Evolutionary conservation across 2,797 vertebrate genomes (phyloP).

Genomic region (Rhynchotus rufescens): DNA sequence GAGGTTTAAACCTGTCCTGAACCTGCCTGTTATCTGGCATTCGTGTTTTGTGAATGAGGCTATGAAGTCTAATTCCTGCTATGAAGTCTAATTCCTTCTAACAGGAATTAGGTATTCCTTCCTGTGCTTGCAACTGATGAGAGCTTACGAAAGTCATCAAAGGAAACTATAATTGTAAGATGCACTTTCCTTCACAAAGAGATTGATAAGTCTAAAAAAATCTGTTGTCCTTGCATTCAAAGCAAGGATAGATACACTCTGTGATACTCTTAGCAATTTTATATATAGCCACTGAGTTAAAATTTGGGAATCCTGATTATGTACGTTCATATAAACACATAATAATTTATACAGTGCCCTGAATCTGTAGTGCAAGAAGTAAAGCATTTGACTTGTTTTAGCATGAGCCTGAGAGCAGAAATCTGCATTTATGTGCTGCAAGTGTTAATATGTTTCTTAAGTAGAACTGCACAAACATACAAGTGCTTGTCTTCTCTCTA

Average conservation of each 20-base stretch:
- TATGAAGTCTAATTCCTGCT: background rate
- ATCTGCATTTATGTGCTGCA: background rate
- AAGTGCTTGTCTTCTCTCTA: background rate
- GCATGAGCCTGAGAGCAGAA: background rate
- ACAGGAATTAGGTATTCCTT: no score
- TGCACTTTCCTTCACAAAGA: background rate
- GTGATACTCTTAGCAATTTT: background rate
- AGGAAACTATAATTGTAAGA: background rate
- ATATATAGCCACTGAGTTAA: rapidly evolving
- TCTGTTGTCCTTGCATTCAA: background rate
- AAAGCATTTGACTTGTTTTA: background rate
- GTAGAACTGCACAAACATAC: background rate
- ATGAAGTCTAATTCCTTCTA: background rate
- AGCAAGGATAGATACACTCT: background rate
- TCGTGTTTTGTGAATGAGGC: background rate
- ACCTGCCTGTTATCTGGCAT: background rate
- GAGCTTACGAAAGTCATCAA: background rate
- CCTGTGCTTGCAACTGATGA: background rate
- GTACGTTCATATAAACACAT: background rate
- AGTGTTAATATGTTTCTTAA: background rate
- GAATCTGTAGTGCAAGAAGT: background rate
- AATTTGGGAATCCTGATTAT: background rate
- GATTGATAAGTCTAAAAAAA: background rate
- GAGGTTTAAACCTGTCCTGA: background rate
- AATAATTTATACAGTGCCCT: background rate